Evolutionary conservation across 2,797 vertebrate species (phyloP).

Genomic region (Phylloscopus collybita): DNA sequence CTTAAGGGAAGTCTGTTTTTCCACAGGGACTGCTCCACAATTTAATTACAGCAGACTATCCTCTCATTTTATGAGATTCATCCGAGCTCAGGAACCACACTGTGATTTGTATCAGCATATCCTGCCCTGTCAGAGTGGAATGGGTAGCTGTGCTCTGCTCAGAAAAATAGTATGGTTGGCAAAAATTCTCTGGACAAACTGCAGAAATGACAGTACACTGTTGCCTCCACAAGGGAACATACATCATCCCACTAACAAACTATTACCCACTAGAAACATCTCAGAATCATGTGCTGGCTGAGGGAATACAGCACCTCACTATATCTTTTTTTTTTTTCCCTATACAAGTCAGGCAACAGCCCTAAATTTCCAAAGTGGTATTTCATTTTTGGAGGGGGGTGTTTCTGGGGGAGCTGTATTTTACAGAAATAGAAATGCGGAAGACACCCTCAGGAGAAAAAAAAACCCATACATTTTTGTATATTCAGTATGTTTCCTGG

Average conservation of each 20-base stretch:
- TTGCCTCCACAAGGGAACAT: conserved; percentile 23
- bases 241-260: conserved; percentile 58
- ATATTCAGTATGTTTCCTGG: not conserved
- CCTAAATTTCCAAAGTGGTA: not conserved
- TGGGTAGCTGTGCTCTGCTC: conserved; percentile 14
- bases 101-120: conserved; percentile 49
- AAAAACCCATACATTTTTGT: not conserved
- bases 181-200: conserved; percentile 50
- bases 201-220: conserved; percentile 28
- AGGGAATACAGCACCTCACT: conserved; percentile 17
- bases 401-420: not conserved
- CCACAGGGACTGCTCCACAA: conserved; percentile 1
- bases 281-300: conserved; percentile 24
- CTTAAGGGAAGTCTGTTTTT: conserved; percentile 48
- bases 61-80: conserved; percentile 61
- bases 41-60: conserved; percentile 64
- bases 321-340: not conserved
- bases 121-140: conserved; percentile 39
- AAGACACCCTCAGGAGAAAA: not conserved
- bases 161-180: conserved; percentile 41
- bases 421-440: not conserved
- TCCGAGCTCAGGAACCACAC: not conserved
- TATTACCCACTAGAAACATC: conserved; percentile 27
- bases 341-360: not conserved
- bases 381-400: not conserved